Base-by-base conservation (phyloP, 2,113 vertebrate species). In the Centropristis striata region DNA sequence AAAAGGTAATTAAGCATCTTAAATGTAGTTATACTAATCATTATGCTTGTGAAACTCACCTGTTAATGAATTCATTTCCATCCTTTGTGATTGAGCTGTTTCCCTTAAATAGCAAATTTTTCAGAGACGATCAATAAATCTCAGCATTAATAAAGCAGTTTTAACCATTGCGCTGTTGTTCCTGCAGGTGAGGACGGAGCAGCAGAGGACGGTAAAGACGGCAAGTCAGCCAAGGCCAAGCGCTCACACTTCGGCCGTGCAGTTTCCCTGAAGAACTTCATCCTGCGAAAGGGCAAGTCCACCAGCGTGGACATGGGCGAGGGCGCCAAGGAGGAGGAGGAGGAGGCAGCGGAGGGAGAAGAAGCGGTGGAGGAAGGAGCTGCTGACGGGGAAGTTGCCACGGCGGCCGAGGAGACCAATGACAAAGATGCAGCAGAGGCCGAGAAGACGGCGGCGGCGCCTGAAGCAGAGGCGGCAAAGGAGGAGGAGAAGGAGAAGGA, bases 211-310 rank as follows among this genome's bases (percentile, higher is more conserved):
- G 81, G 90, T 61, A 95, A 93, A 91, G 94, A 95, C 41, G 81
- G 78, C 37, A 95, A 96, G 84, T 78, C 90, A 3, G 93, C 92
- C 86, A 95, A 94, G 75, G 81, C 93, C 81, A 96, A 95, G 83
- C 94, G 94, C 69, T 86, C 94, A 5, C 94, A 95, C 68, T 95
- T 94, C 0, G 93, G 93, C 87, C 94, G 95, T 0, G 95, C 95
- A 0, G 95, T 95, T 44, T 96, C 95, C 72, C 90, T 96, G 87
- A 96, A 96, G 85, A 96, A 96, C 84, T 95, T 96, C 92, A 95
- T 96, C 90, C 71, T 96, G 86, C 85, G 95, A 8, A 96, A 96
- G 83, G 94, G 95, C 54, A 95, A 95, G 65, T 92, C 94, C 73
- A 83, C 92, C 63, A 96, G 95, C 20, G 84, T 95, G 75, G 95